These are phyloP conservation scores for Parambassis ranga DNA, from an alignment of 2,797 vertebrate genomes.

Conservation along the genomic window DNA sequence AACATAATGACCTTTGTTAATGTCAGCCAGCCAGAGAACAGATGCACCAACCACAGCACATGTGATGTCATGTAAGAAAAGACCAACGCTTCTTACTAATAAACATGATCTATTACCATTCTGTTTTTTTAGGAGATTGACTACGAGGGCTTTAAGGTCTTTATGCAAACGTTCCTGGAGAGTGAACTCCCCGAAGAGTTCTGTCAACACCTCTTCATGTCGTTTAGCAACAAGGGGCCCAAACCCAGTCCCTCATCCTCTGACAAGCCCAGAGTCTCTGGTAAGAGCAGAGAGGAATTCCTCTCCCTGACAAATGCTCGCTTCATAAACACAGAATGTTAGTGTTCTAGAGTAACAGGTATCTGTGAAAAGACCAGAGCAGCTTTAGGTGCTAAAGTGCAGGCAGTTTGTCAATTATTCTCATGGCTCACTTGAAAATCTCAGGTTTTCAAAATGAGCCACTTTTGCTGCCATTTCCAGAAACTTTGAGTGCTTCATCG, in stretches of 20 bases:
- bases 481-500: neutral
- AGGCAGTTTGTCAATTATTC: neutral
- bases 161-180: constrained; percentile 96
- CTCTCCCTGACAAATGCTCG: neutral
- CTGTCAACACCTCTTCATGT: constrained; percentile 90
- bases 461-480: neutral
- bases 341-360: neutral
- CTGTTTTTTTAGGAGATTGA: constrained; percentile 84
- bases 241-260: constrained; percentile 85
- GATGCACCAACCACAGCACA: no score
- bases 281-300: constrained; percentile 71
- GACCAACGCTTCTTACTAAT: neutral
- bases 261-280: constrained; percentile 85
- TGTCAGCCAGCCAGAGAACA: no score
- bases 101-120: neutral
- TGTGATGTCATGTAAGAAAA: no score
- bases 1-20: no score
- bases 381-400: neutral
- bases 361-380: neutral
- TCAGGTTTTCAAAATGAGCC: neutral
- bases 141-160: constrained; percentile 93
- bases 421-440: no score
- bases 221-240: constrained; percentile 89
- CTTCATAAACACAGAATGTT: constrained; percentile 2
- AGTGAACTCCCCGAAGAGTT: constrained; percentile 91